phyloP scores from a whole-genome alignment of 2,113 vertebrate species.

The Henicopernis longicauda region DNA sequence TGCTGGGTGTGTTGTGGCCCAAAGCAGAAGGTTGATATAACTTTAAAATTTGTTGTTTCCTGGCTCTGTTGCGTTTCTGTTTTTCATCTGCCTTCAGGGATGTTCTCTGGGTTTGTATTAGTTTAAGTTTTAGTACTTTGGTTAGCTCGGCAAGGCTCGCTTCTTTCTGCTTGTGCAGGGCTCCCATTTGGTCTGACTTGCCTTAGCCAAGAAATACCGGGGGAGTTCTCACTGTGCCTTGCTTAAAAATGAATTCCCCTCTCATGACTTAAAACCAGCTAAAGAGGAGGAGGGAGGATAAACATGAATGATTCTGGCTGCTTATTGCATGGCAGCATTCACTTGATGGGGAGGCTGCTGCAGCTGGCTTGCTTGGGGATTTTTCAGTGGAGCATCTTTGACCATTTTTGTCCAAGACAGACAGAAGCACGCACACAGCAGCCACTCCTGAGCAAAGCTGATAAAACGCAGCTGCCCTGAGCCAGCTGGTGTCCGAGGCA shows the following conservation, averaged over 20 bases:
- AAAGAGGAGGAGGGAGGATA: not conserved
- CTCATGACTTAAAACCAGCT: not conserved
- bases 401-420: not conserved
- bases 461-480: not conserved
- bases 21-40: not conserved
- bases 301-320: accelerated
- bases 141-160: accelerated
- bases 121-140: not conserved
- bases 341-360: not conserved
- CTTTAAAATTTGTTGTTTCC: not conserved
- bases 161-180: not conserved
- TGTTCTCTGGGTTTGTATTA: not conserved
- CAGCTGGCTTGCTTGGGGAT: not conserved
- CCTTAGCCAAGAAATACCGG: not conserved
- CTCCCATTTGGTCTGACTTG: accelerated
- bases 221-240: not conserved
- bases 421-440: not conserved
- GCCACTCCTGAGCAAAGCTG: not conserved
- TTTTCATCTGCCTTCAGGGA: not conserved
- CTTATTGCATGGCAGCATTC: accelerated
- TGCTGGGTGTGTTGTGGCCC: not conserved
- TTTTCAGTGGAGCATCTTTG: not conserved
- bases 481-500: not conserved
- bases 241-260: not conserved
- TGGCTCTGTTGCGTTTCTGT: not conserved